phyloP scores from a whole-genome alignment of 2,888 invertebrate species.

The Drosophila gaucha region DNA sequence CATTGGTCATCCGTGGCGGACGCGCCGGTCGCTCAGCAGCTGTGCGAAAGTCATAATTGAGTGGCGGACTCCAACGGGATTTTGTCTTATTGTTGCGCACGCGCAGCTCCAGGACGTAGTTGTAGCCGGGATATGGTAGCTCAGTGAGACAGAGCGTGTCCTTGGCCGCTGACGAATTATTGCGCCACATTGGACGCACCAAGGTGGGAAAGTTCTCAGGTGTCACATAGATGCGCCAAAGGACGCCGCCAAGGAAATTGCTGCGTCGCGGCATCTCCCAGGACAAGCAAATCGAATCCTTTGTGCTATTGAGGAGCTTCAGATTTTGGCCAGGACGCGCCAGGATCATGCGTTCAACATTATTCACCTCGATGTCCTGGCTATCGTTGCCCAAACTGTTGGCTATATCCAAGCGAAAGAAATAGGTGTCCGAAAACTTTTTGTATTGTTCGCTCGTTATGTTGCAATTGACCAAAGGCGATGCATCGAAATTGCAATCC shows the following conservation, averaged over 20 bases:
- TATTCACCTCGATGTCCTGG: constrained; percentile 64
- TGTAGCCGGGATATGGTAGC: constrained; percentile 74
- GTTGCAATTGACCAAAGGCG: constrained; percentile 75
- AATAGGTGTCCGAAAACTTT: constrained; percentile 85
- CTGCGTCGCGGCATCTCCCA: constrained; percentile 79
- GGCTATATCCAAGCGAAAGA: constrained; percentile 87
- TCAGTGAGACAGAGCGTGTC: constrained; percentile 71
- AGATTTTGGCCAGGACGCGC: constrained; percentile 73
- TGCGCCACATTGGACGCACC: constrained; percentile 49
- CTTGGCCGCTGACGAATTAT: constrained; percentile 43
- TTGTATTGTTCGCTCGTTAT: constrained; percentile 84
- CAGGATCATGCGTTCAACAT: constrained; percentile 73
- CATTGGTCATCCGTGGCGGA: constrained; percentile 89
- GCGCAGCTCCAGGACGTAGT: constrained; percentile 88
- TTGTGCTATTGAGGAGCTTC: constrained; percentile 60
- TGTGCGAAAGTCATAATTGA: constrained; percentile 87
- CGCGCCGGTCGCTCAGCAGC: constrained; percentile 86
- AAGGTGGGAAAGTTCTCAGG: constrained; percentile 63
- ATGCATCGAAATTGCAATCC: constrained; percentile 71
- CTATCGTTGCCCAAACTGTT: constrained; percentile 87
- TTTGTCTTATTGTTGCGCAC: constrained; percentile 86
- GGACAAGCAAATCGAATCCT: constrained; percentile 68
- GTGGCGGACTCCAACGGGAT: constrained; percentile 89
- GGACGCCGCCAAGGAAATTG: constrained; percentile 68
- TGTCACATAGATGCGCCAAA: constrained; percentile 75